Percentiles rank a stretch among this genome's conserved stretches.
phyloP scores from a whole-genome alignment of 2,888 invertebrate genomes.

The Oxyteleia sp. region DNA sequence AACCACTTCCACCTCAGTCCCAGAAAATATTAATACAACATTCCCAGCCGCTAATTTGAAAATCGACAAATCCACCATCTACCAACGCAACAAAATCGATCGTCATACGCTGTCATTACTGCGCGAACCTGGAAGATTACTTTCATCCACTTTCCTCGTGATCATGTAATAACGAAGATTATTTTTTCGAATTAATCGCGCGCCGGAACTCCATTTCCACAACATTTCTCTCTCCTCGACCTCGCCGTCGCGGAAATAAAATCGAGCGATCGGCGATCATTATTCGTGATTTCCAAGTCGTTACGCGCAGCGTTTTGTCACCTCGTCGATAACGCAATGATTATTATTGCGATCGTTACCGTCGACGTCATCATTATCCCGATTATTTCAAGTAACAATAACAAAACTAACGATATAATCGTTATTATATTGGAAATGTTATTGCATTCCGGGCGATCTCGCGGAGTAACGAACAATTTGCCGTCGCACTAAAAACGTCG shows the following conservation, averaged over 20 bases:
- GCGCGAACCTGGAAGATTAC: slow-evolving; percentile 31
- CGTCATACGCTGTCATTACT: slow-evolving; percentile 49
- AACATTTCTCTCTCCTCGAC: slow-evolving; percentile 37
- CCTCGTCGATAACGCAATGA: slow-evolving; percentile 36
- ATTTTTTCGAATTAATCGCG: slow-evolving; percentile 44
- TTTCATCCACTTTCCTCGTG: slow-evolving; percentile 35
- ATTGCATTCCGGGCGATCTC: slow-evolving; percentile 63
- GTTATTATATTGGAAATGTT: slow-evolving; percentile 56
- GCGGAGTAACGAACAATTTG: slow-evolving; percentile 72
- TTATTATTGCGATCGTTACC: slow-evolving; percentile 53
- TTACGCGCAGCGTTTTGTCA: slow-evolving; percentile 38
- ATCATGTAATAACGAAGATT: slow-evolving; percentile 31
- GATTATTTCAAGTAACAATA: slow-evolving; percentile 57
- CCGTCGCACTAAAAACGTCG: slow-evolving; percentile 65
- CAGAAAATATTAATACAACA: no score
- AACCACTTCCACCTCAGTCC: no score
- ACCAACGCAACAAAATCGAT: slow-evolving; percentile 30
- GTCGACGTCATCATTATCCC: slow-evolving; percentile 46
- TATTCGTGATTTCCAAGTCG: slow-evolving; percentile 49
- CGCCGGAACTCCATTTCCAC: slow-evolving; percentile 23
- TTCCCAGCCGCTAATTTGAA: neutral
- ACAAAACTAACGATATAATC: slow-evolving; percentile 63
- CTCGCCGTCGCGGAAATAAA: slow-evolving; percentile 17
- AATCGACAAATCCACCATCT: neutral
- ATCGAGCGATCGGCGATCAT: slow-evolving; percentile 46